Evolutionary conservation across 2,797 vertebrate genomes (phyloP).

Genomic region (Orestias chungarensis): DNA sequence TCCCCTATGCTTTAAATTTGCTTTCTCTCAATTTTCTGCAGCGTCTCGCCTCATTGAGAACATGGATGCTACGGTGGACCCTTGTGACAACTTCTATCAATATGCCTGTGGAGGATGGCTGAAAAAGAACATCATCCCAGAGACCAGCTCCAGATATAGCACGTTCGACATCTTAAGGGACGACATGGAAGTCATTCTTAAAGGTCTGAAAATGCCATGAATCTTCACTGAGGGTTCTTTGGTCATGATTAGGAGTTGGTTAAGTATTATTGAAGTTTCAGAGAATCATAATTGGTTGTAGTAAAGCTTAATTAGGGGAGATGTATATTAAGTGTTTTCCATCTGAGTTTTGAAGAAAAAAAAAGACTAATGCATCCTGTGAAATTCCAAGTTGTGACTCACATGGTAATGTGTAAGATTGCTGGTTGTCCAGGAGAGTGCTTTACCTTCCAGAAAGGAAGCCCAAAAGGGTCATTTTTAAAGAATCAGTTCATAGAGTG

Average conservation of each 20-base stretch:
- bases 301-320: neutral
- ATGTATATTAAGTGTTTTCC: neutral
- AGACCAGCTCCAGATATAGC: conserved; percentile 92
- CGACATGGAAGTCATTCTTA: conserved; percentile 90
- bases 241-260: neutral
- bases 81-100: conserved; percentile 93
- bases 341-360: neutral
- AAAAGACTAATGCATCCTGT: neutral
- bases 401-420: neutral
- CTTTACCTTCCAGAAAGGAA: neutral
- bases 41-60: conserved; percentile 93
- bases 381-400: neutral
- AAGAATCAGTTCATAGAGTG: neutral
- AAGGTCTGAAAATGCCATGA: conserved; percentile 81
- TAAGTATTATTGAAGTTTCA: too few species aligned
- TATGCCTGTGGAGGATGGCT: conserved; percentile 96
- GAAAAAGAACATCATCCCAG: conserved; percentile 92
- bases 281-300: too few species aligned
- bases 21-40: conserved; percentile 56
- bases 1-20: neutral
- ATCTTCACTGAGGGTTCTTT: neutral
- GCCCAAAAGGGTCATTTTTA: neutral
- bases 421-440: neutral
- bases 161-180: conserved; percentile 95
- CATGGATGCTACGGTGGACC: conserved; percentile 86